Base-by-base conservation (phyloP, 2,113 vertebrate species). In the Tretioscincus oriximinensis region DNA sequence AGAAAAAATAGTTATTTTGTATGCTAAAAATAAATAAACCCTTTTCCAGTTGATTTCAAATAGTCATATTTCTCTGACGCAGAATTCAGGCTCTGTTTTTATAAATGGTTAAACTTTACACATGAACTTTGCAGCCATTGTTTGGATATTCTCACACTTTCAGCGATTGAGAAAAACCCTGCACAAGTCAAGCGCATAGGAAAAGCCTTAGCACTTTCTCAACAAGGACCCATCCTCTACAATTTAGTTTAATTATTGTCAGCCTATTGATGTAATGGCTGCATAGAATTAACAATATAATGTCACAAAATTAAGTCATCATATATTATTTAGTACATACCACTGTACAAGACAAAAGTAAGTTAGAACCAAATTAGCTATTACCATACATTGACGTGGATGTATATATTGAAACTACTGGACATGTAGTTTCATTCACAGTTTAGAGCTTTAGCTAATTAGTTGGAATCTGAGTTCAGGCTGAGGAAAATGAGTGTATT, bases 11-110 rank as follows among this genome's bases (percentile, higher is more conserved):
- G 78, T 88, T 66, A 74, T 87, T 91, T 92, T 92, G 78, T 93
- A 86, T 89, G 67, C 28, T 76, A 82, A 93, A 91, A 77, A 87
- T 89, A 91, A 89, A 92, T 87, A 90, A 93, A 90, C 88, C 75
- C 70, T 82, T 88, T 80, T 91, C 90, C 76, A 89, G 66, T 77
- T 90, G 28, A 83, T 87, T 93, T 90, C 84, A 88, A 73, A 82
- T 87, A 90, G 85, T 87, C 80, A 67, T 73, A 85, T 75, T 86
- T 89, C 77, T 91, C 83, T 83, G 84, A 69, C 84, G 78, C n/a
- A 65, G 77, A 87, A 73, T 51, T 16, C 68, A 77, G 78, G 4
- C 29, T 49, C 45, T 86, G 69, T 47, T 83, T 89, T 79, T 63
- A 61, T 64, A 73, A 76, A 35, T 61, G 63, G 14, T 85, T 82